These are phyloP conservation scores for Desmophyllum pertusum DNA, from an alignment of 92 coral and sea anemone species.

Conservation along the genomic window DNA sequence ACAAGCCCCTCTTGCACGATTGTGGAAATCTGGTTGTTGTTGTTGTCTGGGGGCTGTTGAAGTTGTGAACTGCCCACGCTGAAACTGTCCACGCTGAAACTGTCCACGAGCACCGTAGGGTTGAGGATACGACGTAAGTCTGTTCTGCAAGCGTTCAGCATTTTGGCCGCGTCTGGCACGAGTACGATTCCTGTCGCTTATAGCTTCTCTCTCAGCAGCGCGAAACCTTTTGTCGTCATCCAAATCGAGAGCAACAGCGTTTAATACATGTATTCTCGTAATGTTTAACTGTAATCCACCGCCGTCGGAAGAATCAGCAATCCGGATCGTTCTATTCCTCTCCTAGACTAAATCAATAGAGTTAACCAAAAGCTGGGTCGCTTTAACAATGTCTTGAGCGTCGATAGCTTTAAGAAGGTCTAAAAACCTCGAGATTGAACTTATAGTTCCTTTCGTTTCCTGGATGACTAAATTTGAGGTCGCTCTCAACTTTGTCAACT, in stretches of 20 bases:
- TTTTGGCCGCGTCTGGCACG: background rate
- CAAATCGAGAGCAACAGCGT: slow-evolving; percentile 36
- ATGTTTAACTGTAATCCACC: slow-evolving; percentile 56
- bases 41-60: background rate
- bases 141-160: slow-evolving; percentile 26
- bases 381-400: background rate
- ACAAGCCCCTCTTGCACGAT: background rate
- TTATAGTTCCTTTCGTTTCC: background rate
- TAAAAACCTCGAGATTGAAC: background rate
- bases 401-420: background rate
- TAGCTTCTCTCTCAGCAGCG: slow-evolving; percentile 39
- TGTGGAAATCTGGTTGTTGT: background rate
- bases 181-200: background rate
- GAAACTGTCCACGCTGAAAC: no score
- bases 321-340: slow-evolving; percentile 11
- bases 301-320: slow-evolving; percentile 52
- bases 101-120: background rate
- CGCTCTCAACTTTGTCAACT: background rate
- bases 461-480: background rate
- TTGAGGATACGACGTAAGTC: background rate
- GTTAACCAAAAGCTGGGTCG: background rate
- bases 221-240: slow-evolving; percentile 49
- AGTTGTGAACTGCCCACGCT: background rate
- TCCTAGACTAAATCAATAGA: background rate
- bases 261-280: slow-evolving; percentile 44